Percentiles rank a stretch among this genome's conserved stretches.
phyloP scores from a whole-genome alignment of 2,113 vertebrate species.

The Phalacrocorax carbo region DNA sequence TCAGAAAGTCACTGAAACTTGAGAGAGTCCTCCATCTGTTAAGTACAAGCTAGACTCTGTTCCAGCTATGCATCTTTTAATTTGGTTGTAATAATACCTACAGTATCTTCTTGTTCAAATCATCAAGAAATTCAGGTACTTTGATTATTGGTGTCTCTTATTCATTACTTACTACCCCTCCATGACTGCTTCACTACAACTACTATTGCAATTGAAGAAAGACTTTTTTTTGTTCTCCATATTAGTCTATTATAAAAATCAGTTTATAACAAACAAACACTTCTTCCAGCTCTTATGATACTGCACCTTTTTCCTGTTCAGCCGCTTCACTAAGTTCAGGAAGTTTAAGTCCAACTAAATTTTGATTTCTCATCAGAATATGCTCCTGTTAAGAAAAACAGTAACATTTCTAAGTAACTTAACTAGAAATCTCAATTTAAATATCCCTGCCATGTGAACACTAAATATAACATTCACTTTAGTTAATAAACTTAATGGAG shows the following conservation, averaged over 20 bases:
- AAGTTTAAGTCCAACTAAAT: slow-evolving; percentile 87
- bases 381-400: slow-evolving; percentile 82
- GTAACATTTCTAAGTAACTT: background rate
- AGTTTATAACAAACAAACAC: background rate
- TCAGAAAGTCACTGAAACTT: background rate
- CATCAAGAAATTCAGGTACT: background rate
- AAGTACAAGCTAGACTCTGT: background rate
- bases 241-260: background rate
- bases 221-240: background rate
- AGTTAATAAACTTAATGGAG: background rate
- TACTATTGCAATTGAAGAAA: background rate
- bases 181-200: background rate
- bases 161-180: background rate
- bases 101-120: background rate
- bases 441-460: background rate
- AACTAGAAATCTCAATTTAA: background rate
- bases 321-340: slow-evolving; percentile 91
- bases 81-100: background rate
- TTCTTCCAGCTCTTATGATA: background rate
- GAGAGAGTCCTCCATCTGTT: background rate
- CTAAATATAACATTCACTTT: background rate
- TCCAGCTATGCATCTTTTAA: background rate
- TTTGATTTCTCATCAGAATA: slow-evolving; percentile 93
- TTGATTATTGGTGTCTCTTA: background rate
- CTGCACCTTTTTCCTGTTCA: slow-evolving; percentile 93